These are phyloP conservation scores for Todiramphus chloris DNA, from an alignment of 2,113 vertebrate species.

Conservation along the genomic window DNA sequence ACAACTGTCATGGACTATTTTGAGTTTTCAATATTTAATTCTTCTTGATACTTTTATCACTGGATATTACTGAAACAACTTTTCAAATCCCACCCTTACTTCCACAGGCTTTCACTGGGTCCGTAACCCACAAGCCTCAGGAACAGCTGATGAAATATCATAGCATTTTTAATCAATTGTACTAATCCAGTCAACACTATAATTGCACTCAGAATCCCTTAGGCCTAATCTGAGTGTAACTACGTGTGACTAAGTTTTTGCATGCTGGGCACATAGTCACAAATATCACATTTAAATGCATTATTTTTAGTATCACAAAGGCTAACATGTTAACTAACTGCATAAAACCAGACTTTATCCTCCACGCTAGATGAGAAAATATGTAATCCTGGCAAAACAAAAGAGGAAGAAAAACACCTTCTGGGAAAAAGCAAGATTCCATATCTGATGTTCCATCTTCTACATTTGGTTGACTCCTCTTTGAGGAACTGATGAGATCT, in stretches of 20 bases:
- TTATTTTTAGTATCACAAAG: constrained; percentile 14
- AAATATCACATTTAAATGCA: constrained; percentile 56
- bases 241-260: not conserved
- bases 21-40: not conserved
- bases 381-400: not conserved
- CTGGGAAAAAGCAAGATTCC: not conserved
- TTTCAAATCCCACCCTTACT: not conserved
- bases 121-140: not conserved
- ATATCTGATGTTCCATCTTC: not conserved
- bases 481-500: not conserved
- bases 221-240: not conserved
- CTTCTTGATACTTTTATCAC: not conserved
- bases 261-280: not conserved
- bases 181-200: not conserved
- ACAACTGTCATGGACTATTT: not conserved
- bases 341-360: not conserved
- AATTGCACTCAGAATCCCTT: not conserved
- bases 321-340: not conserved
- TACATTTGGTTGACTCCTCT: not conserved
- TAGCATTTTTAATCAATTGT: not conserved
- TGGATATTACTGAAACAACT: not conserved
- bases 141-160: not conserved
- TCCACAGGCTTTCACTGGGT: not conserved
- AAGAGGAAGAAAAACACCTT: not conserved
- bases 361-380: not conserved